phyloP scores from a whole-genome alignment of 2,888 invertebrate genomes.

The Plusia festucae region DNA sequence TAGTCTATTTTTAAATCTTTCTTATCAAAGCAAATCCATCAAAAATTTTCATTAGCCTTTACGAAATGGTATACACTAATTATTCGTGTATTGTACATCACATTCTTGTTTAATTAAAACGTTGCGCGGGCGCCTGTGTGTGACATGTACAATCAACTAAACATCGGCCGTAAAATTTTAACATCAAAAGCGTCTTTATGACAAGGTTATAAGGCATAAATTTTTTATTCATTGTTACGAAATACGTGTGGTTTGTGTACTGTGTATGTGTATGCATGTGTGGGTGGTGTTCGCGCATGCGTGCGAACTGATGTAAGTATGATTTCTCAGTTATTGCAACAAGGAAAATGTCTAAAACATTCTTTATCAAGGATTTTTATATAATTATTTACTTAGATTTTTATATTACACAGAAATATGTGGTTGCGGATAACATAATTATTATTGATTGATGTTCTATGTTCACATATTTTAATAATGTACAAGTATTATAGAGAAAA shows the following conservation, averaged over 20 bases:
- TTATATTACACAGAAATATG: constrained; percentile 45
- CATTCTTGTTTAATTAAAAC: constrained; percentile 73
- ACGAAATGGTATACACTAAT: constrained; percentile 66
- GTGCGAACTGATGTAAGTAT: constrained; percentile 58
- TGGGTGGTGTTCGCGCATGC: constrained; percentile 46
- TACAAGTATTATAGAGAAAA: constrained; percentile 10
- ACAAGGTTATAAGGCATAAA: background rate
- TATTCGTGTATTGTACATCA: constrained; percentile 64
- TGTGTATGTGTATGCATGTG: constrained; percentile 32
- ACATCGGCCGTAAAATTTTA: background rate
- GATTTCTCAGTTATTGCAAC: constrained; percentile 58
- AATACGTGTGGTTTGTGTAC: background rate
- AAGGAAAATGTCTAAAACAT: constrained; percentile 57
- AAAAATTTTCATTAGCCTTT: constrained; percentile 57
- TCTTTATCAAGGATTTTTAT: constrained; percentile 57
- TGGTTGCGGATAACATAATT: constrained; percentile 20
- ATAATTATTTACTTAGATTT: constrained; percentile 50
- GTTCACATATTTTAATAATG: constrained; percentile 13
- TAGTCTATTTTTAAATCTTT: constrained; percentile 17
- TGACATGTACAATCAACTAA: constrained; percentile 26
- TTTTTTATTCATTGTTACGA: background rate
- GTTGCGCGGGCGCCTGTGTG: constrained; percentile 50
- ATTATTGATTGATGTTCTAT: constrained; percentile 20
- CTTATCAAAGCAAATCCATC: constrained; percentile 41
- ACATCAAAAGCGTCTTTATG: background rate